A percentile compares a stretch with the other conserved stretches of the same genome.
phyloP scores from a whole-genome alignment of 1,140 invertebrate species.

The Zaprionus africanus region DNA sequence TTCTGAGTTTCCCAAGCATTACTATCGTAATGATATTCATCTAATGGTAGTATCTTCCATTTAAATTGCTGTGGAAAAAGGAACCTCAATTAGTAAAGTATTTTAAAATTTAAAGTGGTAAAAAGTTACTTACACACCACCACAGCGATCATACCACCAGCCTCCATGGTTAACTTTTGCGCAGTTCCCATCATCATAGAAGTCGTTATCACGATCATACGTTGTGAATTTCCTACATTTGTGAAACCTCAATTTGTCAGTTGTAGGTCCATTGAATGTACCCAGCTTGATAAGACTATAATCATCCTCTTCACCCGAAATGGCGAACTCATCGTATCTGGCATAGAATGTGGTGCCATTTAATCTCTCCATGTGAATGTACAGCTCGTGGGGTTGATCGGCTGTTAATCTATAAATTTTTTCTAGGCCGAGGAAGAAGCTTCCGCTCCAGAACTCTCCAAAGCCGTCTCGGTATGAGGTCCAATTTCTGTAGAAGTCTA shows the following conservation, averaged over 20 bases:
- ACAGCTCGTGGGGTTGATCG: too few relatives aligned
- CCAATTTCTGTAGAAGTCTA: neutral
- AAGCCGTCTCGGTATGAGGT: neutral
- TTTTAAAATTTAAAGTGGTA: too few relatives aligned
- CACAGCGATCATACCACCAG: neutral
- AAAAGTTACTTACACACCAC: too few relatives aligned
- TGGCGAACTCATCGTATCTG: neutral
- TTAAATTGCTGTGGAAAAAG: too few relatives aligned
- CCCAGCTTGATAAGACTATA: neutral
- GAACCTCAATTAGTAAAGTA: too few relatives aligned
- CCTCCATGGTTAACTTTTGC: too few relatives aligned
- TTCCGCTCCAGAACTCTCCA: neutral
- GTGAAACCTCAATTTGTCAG: neutral
- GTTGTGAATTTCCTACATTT: neutral
- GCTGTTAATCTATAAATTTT: too few relatives aligned
- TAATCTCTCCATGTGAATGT: too few relatives aligned
- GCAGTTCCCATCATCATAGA: neutral
- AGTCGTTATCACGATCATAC: neutral
- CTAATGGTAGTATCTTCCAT: too few relatives aligned
- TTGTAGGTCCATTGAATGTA: neutral
- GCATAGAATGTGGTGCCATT: too few relatives aligned
- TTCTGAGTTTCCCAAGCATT: too few relatives aligned
- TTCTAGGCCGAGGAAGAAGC: neutral
- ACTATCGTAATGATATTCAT: accelerated
- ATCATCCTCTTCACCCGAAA: neutral